Evolutionary conservation across 2,113 vertebrate genomes (phyloP).

Genomic region (Gyps fulvus): DNA sequence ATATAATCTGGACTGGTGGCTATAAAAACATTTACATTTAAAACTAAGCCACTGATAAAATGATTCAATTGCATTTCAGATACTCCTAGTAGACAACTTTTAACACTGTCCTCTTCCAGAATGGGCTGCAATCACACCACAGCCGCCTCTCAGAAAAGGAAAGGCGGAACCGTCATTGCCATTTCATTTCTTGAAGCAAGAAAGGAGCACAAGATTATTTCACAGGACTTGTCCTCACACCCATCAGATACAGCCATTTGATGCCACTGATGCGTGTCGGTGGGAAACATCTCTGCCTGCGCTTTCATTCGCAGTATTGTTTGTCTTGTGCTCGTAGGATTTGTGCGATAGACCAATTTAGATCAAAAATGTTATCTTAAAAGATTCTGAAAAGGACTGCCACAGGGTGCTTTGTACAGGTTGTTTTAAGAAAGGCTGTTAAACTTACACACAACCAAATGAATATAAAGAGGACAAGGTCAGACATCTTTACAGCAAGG

Average conservation of each 20-base stretch:
- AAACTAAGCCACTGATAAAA: not conserved
- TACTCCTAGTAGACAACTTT: not conserved
- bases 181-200: not conserved
- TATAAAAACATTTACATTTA: not conserved
- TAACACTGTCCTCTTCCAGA: not conserved
- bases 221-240: not conserved
- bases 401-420: not conserved
- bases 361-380: not conserved
- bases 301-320: not conserved
- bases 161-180: not conserved
- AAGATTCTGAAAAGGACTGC: not conserved
- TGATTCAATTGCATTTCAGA: too few relatives aligned
- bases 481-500: not conserved
- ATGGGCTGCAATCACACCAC: not conserved
- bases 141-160: not conserved
- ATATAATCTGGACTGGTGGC: not conserved
- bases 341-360: not conserved
- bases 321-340: not conserved
- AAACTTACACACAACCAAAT: not conserved
- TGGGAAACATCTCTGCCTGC: not conserved
- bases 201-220: too few relatives aligned
- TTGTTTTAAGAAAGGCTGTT: not conserved
- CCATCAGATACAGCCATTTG: not conserved
- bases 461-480: not conserved
- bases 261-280: fast-evolving